These are phyloP conservation scores for Leucophora obtusa DNA, from an alignment of 2,888 invertebrate species.

Conservation along the genomic window DNA sequence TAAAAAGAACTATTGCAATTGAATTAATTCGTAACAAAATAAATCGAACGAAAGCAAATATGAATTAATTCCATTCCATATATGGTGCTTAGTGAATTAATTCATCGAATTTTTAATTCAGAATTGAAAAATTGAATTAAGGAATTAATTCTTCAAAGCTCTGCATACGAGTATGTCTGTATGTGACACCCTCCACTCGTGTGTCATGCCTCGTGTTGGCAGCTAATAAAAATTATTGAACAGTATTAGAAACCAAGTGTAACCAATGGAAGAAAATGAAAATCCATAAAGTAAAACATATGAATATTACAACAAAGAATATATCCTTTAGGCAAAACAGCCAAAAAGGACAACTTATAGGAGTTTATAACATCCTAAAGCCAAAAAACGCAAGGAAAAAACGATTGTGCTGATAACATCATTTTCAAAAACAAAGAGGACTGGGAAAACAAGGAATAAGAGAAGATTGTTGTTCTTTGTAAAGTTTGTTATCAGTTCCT, in stretches of 20 bases:
- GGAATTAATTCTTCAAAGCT: too few species aligned
- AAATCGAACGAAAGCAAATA: too few species aligned
- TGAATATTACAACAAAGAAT: conserved; percentile 22
- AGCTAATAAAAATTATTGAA: conserved; percentile 65
- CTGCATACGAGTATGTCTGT: too few species aligned
- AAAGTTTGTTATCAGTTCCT: conserved; percentile 50
- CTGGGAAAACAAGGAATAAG: conserved; percentile 35
- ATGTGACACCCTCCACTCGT: background rate
- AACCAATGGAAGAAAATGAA: conserved; percentile 48
- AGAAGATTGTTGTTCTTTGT: conserved; percentile 38
- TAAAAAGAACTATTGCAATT: too few species aligned
- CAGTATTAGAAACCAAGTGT: conserved; percentile 47
- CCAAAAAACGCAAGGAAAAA: conserved; percentile 10
- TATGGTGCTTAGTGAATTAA: too few species aligned
- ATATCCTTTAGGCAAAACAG: conserved; percentile 30
- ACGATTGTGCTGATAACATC: conserved; percentile 59
- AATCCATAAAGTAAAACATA: conserved; percentile 19
- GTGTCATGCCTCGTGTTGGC: conserved; percentile 48
- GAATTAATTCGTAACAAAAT: too few species aligned
- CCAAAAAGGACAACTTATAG: conserved; percentile 11
- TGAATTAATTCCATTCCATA: too few species aligned
- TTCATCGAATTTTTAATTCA: too few species aligned
- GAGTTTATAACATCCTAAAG: conserved; percentile 37
- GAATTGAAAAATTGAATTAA: too few species aligned
- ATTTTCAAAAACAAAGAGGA: conserved; percentile 38